Evolutionary conservation across 2,888 invertebrate genomes (phyloP).

Genomic region (Crepidodera aurea): DNA sequence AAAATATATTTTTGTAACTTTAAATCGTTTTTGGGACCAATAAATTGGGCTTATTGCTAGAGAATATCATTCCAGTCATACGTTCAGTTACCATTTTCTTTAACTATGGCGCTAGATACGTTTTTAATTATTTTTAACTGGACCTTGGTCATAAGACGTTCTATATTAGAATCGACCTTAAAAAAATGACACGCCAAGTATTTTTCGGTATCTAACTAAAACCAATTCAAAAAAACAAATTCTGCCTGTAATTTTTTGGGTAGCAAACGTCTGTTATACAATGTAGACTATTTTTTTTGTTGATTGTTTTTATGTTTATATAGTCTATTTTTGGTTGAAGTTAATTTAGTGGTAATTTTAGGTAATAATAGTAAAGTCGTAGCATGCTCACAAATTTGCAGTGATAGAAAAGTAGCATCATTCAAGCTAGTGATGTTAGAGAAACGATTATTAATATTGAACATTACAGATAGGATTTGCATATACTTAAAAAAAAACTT

Average conservation of each 20-base stretch:
- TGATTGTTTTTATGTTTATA: constrained; percentile 64
- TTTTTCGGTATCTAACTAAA: constrained; percentile 20
- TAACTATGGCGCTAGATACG: background rate
- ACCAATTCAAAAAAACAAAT: constrained; percentile 30
- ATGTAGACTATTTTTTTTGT: constrained; percentile 59
- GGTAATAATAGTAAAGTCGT: constrained; percentile 50
- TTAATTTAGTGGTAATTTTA: constrained; percentile 52
- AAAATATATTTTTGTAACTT: too few species aligned
- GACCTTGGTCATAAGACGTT: constrained; percentile 43
- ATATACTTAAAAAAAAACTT: background rate
- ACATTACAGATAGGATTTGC: background rate
- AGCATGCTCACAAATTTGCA: constrained; percentile 56
- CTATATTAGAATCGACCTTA: constrained; percentile 53
- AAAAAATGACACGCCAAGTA: constrained; percentile 33
- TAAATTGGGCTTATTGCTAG: constrained; percentile 30
- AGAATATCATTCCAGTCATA: background rate
- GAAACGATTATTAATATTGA: constrained; percentile 1
- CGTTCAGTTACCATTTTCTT: constrained; percentile 22
- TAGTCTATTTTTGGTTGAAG: constrained; percentile 63
- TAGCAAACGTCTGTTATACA: constrained; percentile 57
- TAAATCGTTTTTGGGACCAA: constrained; percentile 42
- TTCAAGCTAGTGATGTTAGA: constrained; percentile 29
- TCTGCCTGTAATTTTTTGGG: constrained; percentile 35
- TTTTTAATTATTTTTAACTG: constrained; percentile 16
- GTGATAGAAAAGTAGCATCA: constrained; percentile 34